Conservation (phyloP, 2,113 vertebrate genomes). For the Pycnonotus jocosus region DNA sequence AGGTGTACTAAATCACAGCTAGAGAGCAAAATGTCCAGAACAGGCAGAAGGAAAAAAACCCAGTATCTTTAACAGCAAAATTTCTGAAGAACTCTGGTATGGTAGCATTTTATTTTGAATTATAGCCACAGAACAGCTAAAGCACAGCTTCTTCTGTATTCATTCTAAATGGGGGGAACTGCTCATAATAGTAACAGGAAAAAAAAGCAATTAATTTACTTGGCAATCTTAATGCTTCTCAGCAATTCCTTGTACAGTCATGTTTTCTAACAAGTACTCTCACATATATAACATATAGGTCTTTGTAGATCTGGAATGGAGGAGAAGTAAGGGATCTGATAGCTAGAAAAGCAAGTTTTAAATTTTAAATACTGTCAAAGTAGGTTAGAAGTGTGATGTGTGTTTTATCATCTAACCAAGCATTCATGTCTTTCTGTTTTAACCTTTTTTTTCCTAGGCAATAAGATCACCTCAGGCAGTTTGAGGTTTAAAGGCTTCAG, state of each 20-base stretch:
- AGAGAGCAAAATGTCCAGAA: not conserved
- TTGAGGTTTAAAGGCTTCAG: slow-evolving; percentile 22
- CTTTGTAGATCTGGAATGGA: slow-evolving; percentile 25
- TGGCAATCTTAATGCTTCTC: not conserved
- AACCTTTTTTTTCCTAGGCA: slow-evolving; percentile 10
- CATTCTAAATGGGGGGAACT: not conserved
- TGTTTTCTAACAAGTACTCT: slow-evolving; percentile 44
- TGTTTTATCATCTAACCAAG: slow-evolving; percentile 35
- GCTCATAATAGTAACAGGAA: not conserved
- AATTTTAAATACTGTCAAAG: slow-evolving; percentile 52
- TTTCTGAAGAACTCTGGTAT: not conserved
- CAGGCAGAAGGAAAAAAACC: not conserved
- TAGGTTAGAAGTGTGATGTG: slow-evolving; percentile 20
- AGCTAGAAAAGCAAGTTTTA: slow-evolving; percentile 35
- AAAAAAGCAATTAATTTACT: not conserved
- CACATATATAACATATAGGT: slow-evolving; percentile 24
- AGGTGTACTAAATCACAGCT: slow-evolving; percentile 24
- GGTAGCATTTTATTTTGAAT: slow-evolving; percentile 17
- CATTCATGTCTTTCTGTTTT: slow-evolving; percentile 11
- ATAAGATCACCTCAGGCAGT: slow-evolving; percentile 14
- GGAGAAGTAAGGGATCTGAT: slow-evolving; percentile 2
- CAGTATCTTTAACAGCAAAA: not conserved
- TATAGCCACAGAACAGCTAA: not conserved
- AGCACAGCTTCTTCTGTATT: not conserved
- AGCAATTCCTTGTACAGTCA: not conserved